Evolutionary conservation across 1,140 invertebrate species (phyloP), one percentile per base, ranked within the genome.

Genomic region (Neoseiulus cucumeris): DNA sequence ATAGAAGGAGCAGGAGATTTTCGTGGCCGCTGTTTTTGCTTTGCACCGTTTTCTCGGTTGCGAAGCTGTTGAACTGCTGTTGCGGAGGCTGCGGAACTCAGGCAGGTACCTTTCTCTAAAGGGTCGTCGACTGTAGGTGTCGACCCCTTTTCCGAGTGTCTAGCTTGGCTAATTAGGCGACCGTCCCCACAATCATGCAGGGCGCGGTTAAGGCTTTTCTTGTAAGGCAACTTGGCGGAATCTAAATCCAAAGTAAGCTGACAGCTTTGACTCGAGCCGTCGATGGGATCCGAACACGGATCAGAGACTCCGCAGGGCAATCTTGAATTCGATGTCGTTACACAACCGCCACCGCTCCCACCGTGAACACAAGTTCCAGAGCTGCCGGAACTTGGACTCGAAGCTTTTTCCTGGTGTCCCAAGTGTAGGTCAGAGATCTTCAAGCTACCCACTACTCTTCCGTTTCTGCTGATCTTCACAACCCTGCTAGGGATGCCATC

Each of bases 171-270:
- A 59, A n/a, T 25, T 20, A 25, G 25, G 33, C 51, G 51, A 33
- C 25, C 51, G 25, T 59, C 51, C 51, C 51, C 51, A 25, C 14
- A 29, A 2, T 25, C 22, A 59, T 18, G 25, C 51, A 20, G 22
- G 51, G 51, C 12, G 14, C 51, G 51, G 51, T 33, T 59, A 59
- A 59, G 51, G 51, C 51, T 59, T 33, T 59, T 59, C 6, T 25
- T 59, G 22, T 59, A 59, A 59, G 51, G 51, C 51, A 59, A 59
- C 51, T 59, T 59, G 14, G 51, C 33, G 22, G 51, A 25, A 59
- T 25, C 14, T 25, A 25, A 25, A 59, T 25, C 51, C 25, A 59
- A 33, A 25, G 17, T 59, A 14, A 59, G 51, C 51, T 59, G 51
- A 20, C 51, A 59, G 51, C 22, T 59, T 29, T 29, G 14, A 59